These are phyloP conservation scores for Allacma fusca DNA, from an alignment of 2,888 invertebrate species.

Conservation along the genomic window DNA sequence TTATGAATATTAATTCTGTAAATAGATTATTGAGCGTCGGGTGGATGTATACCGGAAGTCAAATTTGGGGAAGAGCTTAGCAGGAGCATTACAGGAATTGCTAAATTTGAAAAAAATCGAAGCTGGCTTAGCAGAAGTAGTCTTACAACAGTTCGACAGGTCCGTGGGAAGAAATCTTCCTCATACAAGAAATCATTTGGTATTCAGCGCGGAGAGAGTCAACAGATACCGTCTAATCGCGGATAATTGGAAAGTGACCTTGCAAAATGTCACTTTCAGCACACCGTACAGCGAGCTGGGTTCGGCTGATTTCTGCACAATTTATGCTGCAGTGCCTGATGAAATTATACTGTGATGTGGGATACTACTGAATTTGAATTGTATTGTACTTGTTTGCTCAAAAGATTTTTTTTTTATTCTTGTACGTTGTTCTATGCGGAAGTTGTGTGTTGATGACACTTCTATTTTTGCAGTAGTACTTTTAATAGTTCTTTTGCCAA, in stretches of 20 bases:
- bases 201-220: constrained; percentile 19
- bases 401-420: too few relatives aligned
- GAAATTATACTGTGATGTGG: constrained; percentile 11
- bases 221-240: constrained; percentile 18
- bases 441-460: too few relatives aligned
- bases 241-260: constrained; percentile 21
- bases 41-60: constrained; percentile 27
- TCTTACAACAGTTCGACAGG: constrained; percentile 27
- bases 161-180: constrained; percentile 3
- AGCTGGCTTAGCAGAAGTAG: background rate
- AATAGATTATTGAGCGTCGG: constrained; percentile 20
- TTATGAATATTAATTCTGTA: background rate
- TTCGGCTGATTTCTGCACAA: background rate
- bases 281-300: background rate
- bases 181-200: constrained; percentile 18
- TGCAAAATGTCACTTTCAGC: constrained; percentile 33
- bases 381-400: too few relatives aligned
- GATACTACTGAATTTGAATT: too few relatives aligned
- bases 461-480: too few relatives aligned
- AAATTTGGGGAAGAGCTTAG: background rate
- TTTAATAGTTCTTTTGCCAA: too few relatives aligned
- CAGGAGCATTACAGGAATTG: constrained; percentile 21
- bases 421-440: too few relatives aligned
- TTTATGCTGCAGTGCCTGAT: constrained; percentile 19
- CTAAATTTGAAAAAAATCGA: background rate